Conservation (phyloP, 2,888 invertebrate genomes). For the Microctonus brassicae region DNA sequence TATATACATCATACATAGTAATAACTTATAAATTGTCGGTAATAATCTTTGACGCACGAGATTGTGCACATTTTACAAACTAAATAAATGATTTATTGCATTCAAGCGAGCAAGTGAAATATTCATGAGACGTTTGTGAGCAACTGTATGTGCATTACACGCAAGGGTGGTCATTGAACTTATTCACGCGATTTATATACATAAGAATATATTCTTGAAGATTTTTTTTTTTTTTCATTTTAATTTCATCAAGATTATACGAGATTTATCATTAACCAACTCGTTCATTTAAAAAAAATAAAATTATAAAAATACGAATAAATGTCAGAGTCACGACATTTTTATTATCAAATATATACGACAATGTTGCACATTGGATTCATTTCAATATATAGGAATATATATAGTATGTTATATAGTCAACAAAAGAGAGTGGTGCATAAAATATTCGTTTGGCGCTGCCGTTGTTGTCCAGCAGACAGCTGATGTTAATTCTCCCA, state of each 20-base stretch:
- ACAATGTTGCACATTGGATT: conserved; percentile 18
- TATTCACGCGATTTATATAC: not conserved
- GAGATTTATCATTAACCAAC: conserved; percentile 1
- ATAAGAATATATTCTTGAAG: too few species aligned
- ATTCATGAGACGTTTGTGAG: conserved; percentile 19
- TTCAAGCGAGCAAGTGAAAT: conserved; percentile 28
- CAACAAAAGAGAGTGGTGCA: conserved; percentile 8
- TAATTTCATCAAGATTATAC: conserved; percentile 13
- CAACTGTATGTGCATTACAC: conserved; percentile 12
- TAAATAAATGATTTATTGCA: conserved; percentile 23
- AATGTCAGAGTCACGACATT: conserved; percentile 2
- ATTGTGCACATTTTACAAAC: conserved; percentile 16
- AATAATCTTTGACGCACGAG: conserved; percentile 35
- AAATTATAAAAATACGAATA: conserved; percentile 1
- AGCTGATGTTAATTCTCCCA: conserved; percentile 5
- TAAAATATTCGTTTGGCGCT: conserved; percentile 30
- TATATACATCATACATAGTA: conserved; percentile 38
- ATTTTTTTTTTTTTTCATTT: too few species aligned
- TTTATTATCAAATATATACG: conserved; percentile 2
- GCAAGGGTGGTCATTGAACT: conserved; percentile 25
- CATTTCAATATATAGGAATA: not conserved
- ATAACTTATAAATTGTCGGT: conserved; percentile 44
- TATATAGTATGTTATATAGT: not conserved
- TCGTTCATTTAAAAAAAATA: conserved; percentile 1
- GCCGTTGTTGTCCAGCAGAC: conserved; percentile 4